Evolutionary conservation across 1,140 invertebrate species (phyloP).

Genomic region (Phymastichus coffea): DNA sequence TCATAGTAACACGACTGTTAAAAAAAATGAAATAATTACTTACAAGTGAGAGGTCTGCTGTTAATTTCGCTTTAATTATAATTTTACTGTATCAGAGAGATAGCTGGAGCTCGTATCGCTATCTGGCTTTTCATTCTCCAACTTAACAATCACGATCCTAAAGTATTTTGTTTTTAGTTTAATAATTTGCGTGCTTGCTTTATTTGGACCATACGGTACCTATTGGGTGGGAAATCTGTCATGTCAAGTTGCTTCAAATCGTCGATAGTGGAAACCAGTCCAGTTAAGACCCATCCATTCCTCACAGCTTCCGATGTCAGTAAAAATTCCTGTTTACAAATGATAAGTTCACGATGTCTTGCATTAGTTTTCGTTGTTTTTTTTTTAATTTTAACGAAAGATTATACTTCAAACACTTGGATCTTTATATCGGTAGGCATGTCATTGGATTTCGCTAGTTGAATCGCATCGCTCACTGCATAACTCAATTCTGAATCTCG

Average conservation of each 20-base stretch:
- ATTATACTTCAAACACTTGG: constrained; percentile 42
- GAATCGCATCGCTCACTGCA: constrained; percentile 50
- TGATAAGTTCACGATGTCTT: too few relatives aligned
- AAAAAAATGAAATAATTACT: constrained; percentile 33
- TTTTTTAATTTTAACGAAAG: not conserved
- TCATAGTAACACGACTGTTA: too few relatives aligned
- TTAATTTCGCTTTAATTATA: too few relatives aligned
- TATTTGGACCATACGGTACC: constrained; percentile 51
- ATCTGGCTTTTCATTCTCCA: too few relatives aligned
- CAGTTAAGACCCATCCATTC: constrained; percentile 63
- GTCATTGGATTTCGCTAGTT: constrained; percentile 27
- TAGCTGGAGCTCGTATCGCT: too few relatives aligned
- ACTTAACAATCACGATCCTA: too few relatives aligned
- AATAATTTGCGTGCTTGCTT: too few relatives aligned
- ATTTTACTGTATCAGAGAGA: too few relatives aligned
- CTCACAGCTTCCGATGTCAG: constrained; percentile 56
- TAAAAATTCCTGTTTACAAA: constrained; percentile 42
- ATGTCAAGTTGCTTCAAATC: constrained; percentile 63
- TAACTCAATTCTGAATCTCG: constrained; percentile 55
- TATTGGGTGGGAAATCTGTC: constrained; percentile 63
- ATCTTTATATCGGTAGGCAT: constrained; percentile 54
- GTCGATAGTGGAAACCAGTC: constrained; percentile 56
- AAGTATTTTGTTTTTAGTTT: too few relatives aligned
- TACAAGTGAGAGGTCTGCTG: too few relatives aligned
- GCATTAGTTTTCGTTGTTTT: too few relatives aligned